Evolutionary conservation across 2,113 vertebrate genomes (phyloP).

Genomic region (Ondatra zibethicus): DNA sequence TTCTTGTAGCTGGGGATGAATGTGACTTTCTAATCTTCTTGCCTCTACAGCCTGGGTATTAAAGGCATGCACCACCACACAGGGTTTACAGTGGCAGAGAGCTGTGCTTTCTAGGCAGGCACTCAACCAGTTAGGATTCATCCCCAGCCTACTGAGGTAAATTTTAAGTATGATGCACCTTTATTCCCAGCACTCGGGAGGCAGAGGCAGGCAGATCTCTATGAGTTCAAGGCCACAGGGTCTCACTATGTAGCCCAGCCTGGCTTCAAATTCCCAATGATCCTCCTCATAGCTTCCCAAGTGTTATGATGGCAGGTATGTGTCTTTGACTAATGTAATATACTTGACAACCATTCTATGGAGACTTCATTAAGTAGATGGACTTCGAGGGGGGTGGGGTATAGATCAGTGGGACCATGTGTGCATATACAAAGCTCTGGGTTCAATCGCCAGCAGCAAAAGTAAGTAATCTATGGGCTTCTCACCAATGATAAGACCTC

Average conservation of each 20-base stretch:
- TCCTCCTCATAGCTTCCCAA: background rate
- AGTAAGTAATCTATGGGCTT: background rate
- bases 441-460: background rate
- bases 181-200: background rate
- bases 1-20: background rate
- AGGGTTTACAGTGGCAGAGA: background rate
- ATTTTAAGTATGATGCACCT: background rate
- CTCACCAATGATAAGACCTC: slow-evolving; percentile 4
- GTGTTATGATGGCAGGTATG: background rate
- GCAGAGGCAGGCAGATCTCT: background rate
- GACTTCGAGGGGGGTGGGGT: background rate
- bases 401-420: background rate
- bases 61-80: background rate
- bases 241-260: no score
- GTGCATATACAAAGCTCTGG: background rate
- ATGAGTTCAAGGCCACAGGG: background rate
- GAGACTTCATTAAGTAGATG: background rate
- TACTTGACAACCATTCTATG: background rate
- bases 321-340: background rate
- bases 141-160: background rate
- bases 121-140: background rate
- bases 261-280: background rate
- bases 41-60: background rate
- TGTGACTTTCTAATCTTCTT: background rate
- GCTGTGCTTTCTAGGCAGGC: background rate